Base-by-base conservation (phyloP, 2,888 invertebrate species). In the Rhingia campestris region DNA sequence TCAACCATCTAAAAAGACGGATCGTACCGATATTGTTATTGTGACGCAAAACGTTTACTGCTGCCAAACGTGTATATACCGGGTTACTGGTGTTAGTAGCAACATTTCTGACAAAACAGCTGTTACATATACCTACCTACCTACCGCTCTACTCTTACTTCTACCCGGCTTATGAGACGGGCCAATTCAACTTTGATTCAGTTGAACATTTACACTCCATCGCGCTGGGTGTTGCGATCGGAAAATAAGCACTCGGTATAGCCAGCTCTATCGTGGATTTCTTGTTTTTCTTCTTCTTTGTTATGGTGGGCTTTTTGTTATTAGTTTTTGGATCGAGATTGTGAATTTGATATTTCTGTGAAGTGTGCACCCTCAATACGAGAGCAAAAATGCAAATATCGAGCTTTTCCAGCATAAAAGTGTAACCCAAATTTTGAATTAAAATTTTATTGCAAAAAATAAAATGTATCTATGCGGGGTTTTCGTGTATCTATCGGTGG, bases 191-290 rank as follows among this genome's bases (percentile, higher is more conserved):
- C 74, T 75, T 66, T 74, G 80, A 80, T 84, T 84, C 80, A 84
- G 84, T 84, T 80, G 70, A 84, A 80, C 69, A 74, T 75, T 84
- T 70, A 84, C 80, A 84, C 80, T 80, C 84, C 45, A 75, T 74
- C 84, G 84, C 53, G 84, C 53, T 84, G 80, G 80, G 84, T 84
- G 84, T 66, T 79, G 49, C 35, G 80, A 66, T 69, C 84, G 74
- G n/a, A 41, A 49, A 41, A 14, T 43, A 39, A 66, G 61, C 59
- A 12, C 49, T 49, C 49, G 49, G 49, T 41, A 47, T 22, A 22
- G 22, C 33, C 39, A 69, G 72, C 59, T 45, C n/a, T 53, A 53
- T 33, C 59, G 76, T 77, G 66, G 39, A 51, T 37, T 64, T 43
- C 53, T 69, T 41, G 30, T 59, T 64, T 51, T 72, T 72, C 54